Conservation (phyloP, 1,140 invertebrate genomes). For the Dolichoris vasculosae region DNA sequence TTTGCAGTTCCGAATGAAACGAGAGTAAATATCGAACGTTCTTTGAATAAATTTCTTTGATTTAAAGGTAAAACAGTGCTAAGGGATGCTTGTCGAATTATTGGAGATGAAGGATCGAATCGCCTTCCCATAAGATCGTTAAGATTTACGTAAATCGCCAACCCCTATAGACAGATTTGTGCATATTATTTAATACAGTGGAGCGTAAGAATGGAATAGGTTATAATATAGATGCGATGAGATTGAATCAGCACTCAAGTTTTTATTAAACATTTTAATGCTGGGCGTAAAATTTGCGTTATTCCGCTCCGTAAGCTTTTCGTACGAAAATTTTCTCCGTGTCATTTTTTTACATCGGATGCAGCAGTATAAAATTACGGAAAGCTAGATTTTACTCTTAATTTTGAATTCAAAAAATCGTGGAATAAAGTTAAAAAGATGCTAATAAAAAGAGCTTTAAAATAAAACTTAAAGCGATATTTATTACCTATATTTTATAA, state of each 20-base stretch:
- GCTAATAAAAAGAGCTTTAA: not conserved
- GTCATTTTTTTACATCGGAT: not conserved
- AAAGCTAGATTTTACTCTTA: not conserved
- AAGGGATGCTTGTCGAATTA: not conserved
- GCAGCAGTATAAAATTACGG: not conserved
- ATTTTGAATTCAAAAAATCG: not conserved
- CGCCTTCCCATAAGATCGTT: not conserved
- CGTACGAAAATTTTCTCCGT: not conserved
- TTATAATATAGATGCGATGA: no score
- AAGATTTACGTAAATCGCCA: not conserved
- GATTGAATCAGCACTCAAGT: not conserved
- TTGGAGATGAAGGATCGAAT: no score
- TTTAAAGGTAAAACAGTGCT: not conserved
- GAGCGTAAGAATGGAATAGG: not conserved
- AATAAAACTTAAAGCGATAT: not conserved
- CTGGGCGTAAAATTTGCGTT: not conserved
- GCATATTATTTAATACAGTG: not conserved
- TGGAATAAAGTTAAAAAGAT: not conserved
- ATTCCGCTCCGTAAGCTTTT: not conserved
- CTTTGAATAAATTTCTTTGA: not conserved
- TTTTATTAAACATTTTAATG: not conserved
- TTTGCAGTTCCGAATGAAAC: not conserved
- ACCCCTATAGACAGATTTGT: not conserved
- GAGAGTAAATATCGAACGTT: not conserved
- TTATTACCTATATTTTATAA: no score